Evolutionary conservation across 1,140 invertebrate genomes (phyloP).

Genomic region (Diachasmimorpha longicaudata): DNA sequence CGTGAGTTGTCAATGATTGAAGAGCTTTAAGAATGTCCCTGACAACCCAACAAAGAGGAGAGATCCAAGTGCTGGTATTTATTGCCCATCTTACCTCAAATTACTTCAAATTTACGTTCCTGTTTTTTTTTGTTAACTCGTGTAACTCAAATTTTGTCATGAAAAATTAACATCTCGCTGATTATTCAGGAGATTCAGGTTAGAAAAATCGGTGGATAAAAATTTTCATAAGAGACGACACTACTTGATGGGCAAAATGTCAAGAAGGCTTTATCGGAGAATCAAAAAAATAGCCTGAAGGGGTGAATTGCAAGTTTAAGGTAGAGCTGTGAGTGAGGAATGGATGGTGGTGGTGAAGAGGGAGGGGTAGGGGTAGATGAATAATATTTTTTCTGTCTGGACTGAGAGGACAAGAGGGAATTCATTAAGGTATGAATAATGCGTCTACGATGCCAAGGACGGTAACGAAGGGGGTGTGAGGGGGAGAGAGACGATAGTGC

Average conservation of each 20-base stretch:
- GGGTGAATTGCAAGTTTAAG: not conserved
- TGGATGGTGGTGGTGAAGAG: too few species aligned
- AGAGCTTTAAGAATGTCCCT: too few species aligned
- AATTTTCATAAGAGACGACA: not conserved
- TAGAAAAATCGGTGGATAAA: not conserved
- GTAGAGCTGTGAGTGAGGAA: not conserved
- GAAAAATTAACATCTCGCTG: too few species aligned
- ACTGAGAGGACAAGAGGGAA: constrained; percentile 45
- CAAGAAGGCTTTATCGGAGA: not conserved
- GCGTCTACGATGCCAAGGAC: constrained; percentile 62
- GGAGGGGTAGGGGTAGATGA: not conserved
- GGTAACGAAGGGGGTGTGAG: constrained; percentile 18
- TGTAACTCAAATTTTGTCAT: too few species aligned
- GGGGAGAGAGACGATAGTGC: not conserved
- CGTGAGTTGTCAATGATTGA: too few species aligned
- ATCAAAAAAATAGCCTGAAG: not conserved
- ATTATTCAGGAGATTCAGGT: not conserved
- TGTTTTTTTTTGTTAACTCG: too few species aligned
- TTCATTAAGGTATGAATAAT: constrained; percentile 63
- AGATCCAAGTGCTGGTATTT: too few species aligned
- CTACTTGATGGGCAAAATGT: not conserved
- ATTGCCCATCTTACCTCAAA: too few species aligned
- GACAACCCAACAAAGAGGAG: too few species aligned
- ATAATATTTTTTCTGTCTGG: constrained; percentile 15
- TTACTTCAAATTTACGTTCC: too few species aligned